Base-by-base conservation (phyloP, 1,140 invertebrate genomes). In the Nebria ingens region DNA sequence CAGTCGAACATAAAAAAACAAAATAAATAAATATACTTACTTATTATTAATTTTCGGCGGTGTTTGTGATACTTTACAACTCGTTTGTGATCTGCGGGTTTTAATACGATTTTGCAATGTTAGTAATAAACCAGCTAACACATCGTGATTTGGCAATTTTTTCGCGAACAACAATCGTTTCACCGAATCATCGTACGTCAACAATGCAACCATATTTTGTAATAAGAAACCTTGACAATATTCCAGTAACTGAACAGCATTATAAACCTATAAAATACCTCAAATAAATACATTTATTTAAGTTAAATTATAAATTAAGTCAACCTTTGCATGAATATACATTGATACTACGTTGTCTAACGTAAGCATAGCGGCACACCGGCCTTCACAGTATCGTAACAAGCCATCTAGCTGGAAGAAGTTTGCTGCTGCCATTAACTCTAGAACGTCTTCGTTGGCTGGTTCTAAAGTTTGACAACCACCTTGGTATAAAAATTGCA, bases 401-500 rank as follows among this genome's bases (percentile, higher is more conserved):
- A 95, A 73, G 38, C 88, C 89, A 64, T 93, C 85, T 59, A 95
- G 71, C 66, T 93, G 89, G 71, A 94, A 94, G 72, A 93, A 94
- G 65, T 91, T 91, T 0, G 91, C 90, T 0, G 91, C 91, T 2
- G 90, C 90, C 83, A 94, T 90, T 38, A 94, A 70, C 67, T 93
- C 91, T 54, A 93, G 71, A 22, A 93, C 84, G 64, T 93, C 90
- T 52, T 79, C 81, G 49, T 86, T 82, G 42, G 86, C 82, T 1
- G 91, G 84, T 61, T 88, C 80, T 29, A 91, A 71, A 0, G 81
- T 82, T 50, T 83, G 79, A 65, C 86, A 89, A 17, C 89, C 89
- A 15, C 91, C 91, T 60, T 91, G 89, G 69, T 95, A 95, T 19
- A 95, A 74, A 72, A 89, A 93, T 68, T 93, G 86, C 90, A 94